A percentile compares a stretch with the other conserved stretches of the same genome.
phyloP scores from a whole-genome alignment of 2,113 vertebrate species.

The Phaethornis superciliosus region DNA sequence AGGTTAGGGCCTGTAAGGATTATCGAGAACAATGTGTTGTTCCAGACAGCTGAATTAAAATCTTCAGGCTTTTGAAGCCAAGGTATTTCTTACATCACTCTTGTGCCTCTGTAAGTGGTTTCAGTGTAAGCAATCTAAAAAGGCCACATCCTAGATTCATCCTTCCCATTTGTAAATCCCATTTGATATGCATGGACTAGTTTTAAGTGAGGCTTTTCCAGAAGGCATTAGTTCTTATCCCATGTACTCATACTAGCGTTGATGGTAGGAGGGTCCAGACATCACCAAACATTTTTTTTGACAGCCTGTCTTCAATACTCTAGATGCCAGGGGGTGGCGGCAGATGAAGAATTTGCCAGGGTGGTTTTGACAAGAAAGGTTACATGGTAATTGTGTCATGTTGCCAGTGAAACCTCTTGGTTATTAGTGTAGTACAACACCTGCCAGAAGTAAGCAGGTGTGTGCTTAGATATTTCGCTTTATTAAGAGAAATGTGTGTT shows the following conservation, averaged over 20 bases:
- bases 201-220: background rate
- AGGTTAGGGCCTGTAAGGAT: background rate
- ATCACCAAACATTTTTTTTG: no score
- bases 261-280: background rate
- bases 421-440: background rate
- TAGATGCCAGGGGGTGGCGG: background rate
- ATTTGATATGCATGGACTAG: background rate
- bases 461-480: background rate
- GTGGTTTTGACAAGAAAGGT: background rate
- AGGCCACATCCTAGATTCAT: background rate
- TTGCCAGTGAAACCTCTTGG: background rate
- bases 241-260: background rate
- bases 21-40: background rate
- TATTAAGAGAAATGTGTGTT: background rate
- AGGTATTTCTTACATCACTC: background rate
- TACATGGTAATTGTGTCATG: fast-evolving
- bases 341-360: background rate
- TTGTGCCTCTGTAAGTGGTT: background rate
- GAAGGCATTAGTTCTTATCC: background rate
- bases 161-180: background rate
- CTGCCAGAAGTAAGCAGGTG: background rate
- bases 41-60: background rate
- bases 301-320: background rate
- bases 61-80: background rate
- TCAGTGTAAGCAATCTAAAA: background rate